Evolutionary conservation across 2,888 invertebrate genomes (phyloP), one percentile per base, ranked within the genome.

Genomic region (Ormyrus labotus): DNA sequence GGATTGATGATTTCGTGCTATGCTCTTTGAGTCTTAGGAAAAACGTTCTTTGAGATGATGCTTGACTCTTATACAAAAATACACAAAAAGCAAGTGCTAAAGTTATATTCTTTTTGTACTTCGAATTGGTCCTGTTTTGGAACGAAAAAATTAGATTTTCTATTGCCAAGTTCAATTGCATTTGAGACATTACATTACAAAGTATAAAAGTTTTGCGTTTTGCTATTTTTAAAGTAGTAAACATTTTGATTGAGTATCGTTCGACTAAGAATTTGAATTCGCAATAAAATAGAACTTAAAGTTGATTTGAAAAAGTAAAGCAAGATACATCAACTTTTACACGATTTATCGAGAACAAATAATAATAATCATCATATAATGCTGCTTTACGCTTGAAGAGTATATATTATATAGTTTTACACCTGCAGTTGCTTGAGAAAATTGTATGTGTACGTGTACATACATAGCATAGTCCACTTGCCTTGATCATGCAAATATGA

Each of bases 401-500:
- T 69, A 74, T 76, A 57, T 79, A 48, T 77, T 64, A 55, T n/a
- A 71, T 75, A 81, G 67, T 78, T 63, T 76, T 72, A 72, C 50
- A 77, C 70, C 57, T 78, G 78, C 67, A 75, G 75, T 68, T 75
- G 76, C 79, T 73, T 76, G 76, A 76, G 69, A 81, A 82, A 79
- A 48, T 57, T 67, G 67, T 81, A 72, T 79, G 57, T 79, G 63
- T 82, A 57, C 73, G 69, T 74, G 78, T 76, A 79, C 71, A 75
- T 81, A 76, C 78, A 76, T 79, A 68, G 75, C 34, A 74, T 76
- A 79, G 78, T 55, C 53, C 19, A 74, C 63, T 75, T 78, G 75
- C 78, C 75, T 81, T 81, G 70, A 81, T 75, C 65, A 74, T 81
- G 69, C 74, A 78, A 70, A 78, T 78, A 72, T 81, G n/a, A 77